Percentiles rank a stretch among this genome's conserved stretches.
phyloP scores from a whole-genome alignment of 2,888 invertebrate genomes.

The Deilephila elpenor region DNA sequence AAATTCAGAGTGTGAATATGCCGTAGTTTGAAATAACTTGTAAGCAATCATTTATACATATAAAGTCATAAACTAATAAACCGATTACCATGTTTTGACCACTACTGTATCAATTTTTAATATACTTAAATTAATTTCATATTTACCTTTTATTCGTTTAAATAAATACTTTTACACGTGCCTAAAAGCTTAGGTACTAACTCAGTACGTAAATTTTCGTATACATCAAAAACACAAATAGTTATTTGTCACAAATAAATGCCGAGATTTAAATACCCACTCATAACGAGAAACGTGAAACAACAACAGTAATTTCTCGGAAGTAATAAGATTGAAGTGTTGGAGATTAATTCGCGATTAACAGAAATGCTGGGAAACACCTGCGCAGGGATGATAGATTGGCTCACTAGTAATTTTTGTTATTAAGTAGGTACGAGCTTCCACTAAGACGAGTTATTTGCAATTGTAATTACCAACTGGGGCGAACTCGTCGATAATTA shows the following conservation, averaged over 20 bases:
- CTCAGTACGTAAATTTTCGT: no score
- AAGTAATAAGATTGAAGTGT: background rate
- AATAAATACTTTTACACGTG: no score
- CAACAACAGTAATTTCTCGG: background rate
- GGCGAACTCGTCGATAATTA: constrained; percentile 6
- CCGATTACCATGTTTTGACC: no score
- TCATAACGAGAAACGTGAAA: no score
- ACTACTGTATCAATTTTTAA: no score
- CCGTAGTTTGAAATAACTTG: no score
- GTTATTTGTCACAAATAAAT: background rate
- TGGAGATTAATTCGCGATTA: background rate
- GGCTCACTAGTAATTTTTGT: constrained; percentile 4
- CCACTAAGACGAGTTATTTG: constrained; percentile 27
- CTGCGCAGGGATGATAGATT: constrained; percentile 8
- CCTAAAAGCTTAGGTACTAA: no score
- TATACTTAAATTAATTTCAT: no score
- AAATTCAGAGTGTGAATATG: no score
- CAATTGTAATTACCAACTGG: background rate
- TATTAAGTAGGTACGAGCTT: constrained; percentile 29
- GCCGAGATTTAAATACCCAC: background rate
- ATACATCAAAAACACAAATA: background rate
- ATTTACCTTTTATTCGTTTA: no score
- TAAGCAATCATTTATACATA: no score
- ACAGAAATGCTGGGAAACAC: background rate
- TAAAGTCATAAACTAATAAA: no score